These are phyloP conservation scores for Agrypnus murinus DNA, from an alignment of 2,888 invertebrate species.

Conservation along the genomic window DNA sequence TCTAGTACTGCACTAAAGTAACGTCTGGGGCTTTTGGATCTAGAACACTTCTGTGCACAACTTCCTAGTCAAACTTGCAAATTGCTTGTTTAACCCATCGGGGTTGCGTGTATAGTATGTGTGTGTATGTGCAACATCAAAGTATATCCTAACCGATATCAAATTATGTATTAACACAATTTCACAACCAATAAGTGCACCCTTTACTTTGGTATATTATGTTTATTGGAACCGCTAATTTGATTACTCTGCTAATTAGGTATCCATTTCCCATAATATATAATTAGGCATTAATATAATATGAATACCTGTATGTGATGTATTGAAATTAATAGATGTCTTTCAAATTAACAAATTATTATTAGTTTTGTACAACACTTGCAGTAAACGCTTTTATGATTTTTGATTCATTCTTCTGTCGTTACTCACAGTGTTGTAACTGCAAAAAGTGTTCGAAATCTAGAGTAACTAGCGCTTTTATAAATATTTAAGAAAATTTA, in stretches of 20 bases:
- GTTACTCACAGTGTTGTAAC: no score
- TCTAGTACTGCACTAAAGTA: conserved; percentile 43
- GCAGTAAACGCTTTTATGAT: no score
- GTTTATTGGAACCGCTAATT: conserved; percentile 27
- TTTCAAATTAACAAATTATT: no score
- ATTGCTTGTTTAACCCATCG: conserved; percentile 47
- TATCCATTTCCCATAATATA: neutral
- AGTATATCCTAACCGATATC: conserved; percentile 43
- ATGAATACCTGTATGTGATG: no score
- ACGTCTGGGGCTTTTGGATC: conserved; percentile 31
- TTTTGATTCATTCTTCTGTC: no score
- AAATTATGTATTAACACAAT: conserved; percentile 25
- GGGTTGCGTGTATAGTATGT: conserved; percentile 37
- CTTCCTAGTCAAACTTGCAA: conserved; percentile 44
- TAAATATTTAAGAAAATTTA: no score
- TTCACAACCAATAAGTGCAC: conserved; percentile 32
- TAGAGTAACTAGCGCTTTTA: no score
- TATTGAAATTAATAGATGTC: no score
- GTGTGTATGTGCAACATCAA: conserved; percentile 41
- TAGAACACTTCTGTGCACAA: conserved; percentile 36
- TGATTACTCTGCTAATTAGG: conserved; percentile 22
- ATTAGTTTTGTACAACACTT: no score
- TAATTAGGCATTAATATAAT: no score
- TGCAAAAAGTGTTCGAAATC: no score
- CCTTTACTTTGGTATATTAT: conserved; percentile 34